These are phyloP conservation scores for Hydrocynus forskahlii DNA, from an alignment of 2,797 vertebrate species.

Conservation along the genomic window DNA sequence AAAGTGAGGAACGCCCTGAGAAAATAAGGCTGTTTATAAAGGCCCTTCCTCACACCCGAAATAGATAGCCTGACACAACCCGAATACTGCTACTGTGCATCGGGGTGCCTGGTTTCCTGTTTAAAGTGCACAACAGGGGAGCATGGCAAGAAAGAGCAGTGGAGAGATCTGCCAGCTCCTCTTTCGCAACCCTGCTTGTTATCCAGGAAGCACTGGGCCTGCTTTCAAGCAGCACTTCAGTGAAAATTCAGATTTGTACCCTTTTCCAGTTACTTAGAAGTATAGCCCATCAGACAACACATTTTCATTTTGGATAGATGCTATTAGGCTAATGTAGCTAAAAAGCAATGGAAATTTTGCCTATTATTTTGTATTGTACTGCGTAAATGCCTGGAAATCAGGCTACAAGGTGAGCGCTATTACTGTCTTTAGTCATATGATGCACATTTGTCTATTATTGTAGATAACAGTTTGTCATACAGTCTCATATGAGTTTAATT, in stretches of 20 bases:
- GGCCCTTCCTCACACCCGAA: constrained; percentile 3
- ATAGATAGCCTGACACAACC: constrained; percentile 21
- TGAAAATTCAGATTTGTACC: background rate
- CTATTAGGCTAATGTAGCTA: background rate
- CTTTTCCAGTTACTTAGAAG: background rate
- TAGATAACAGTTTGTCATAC: too few species aligned
- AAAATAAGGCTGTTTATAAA: constrained; percentile 7
- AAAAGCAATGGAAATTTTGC: background rate
- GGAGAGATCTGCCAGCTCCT: background rate
- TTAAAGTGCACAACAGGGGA: background rate
- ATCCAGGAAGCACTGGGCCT: constrained; percentile 15
- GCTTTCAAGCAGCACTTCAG: background rate
- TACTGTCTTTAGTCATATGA: background rate
- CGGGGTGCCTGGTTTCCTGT: constrained; percentile 33
- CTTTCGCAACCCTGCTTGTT: constrained; percentile 7
- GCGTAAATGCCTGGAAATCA: background rate
- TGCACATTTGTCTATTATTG: too few species aligned
- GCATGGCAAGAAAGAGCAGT: background rate
- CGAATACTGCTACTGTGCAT: constrained; percentile 1
- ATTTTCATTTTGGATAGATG: background rate
- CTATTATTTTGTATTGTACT: background rate
- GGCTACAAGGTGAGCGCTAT: too few species aligned
- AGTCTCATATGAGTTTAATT: background rate
- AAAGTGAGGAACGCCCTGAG: background rate
- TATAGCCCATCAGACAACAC: background rate